phyloP scores from a whole-genome alignment of 2,888 invertebrate species.

The Caenorhabditis drosophilae region DNA sequence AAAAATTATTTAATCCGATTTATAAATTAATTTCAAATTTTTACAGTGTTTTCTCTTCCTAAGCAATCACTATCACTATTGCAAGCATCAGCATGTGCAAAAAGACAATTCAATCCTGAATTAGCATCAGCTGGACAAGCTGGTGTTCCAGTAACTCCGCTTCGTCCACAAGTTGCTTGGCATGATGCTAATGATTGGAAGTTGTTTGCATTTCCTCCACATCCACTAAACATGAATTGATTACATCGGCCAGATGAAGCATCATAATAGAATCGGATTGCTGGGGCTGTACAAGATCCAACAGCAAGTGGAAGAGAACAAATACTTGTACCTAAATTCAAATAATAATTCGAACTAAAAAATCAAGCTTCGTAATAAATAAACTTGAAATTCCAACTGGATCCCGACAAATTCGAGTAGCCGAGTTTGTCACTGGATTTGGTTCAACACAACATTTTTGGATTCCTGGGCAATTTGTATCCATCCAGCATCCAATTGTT shows the following conservation, averaged over 20 bases:
- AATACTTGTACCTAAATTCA: conserved; percentile 52
- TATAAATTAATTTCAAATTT: neutral
- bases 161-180: conserved; percentile 62
- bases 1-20: conserved; percentile 1
- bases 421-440: conserved; percentile 63
- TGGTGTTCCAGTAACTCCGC: conserved; percentile 63
- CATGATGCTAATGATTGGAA: conserved; percentile 65
- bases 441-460: conserved; percentile 69
- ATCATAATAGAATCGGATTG: conserved; percentile 62
- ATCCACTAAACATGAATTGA: conserved; percentile 56
- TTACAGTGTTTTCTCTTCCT: conserved; percentile 53
- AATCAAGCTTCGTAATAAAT: conserved; percentile 3
- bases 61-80: conserved; percentile 60
- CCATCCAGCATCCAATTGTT: conserved; percentile 66
- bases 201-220: conserved; percentile 66
- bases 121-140: conserved; percentile 65
- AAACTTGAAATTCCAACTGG: conserved; percentile 65
- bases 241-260: conserved; percentile 56
- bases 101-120: conserved; percentile 63
- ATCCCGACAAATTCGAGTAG: conserved; percentile 65
- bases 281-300: conserved; percentile 60
- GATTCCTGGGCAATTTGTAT: conserved; percentile 66
- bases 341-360: neutral
- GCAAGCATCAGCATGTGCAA: conserved; percentile 65
- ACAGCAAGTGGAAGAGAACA: conserved; percentile 63